Evolutionary conservation across 2,113 vertebrate genomes (phyloP), one percentile per base, ranked within the genome.

Genomic region (Leucosticte australis): DNA sequence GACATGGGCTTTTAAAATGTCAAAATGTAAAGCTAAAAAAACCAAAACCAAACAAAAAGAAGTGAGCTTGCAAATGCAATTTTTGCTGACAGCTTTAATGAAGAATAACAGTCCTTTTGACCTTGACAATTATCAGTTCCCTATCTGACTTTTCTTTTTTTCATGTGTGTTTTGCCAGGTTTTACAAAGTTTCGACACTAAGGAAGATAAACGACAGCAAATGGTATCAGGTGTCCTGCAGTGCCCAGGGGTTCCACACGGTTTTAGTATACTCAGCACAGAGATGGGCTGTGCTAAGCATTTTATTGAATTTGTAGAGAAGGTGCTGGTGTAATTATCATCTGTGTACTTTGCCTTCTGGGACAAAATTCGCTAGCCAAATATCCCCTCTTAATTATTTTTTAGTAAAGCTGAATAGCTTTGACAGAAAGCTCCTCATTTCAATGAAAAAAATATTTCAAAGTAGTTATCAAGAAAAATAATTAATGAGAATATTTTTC

Each of bases 121-220:
- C 76, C 91, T 83, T 84, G 69, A 89, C 19, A 92, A 90, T 73
- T 87, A 95, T 50, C 86, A 55, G 41, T 90, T 92, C 74, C 15
- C 31, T 88, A 83, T 79, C n/a, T 89, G 67, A 35, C 22, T 74
- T 84, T 90, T 92, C 9, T 52, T 67, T 39, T 30, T 5, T 27
- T 0, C 41, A 16, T 70, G 17, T 82, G 23, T 39, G 14, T 92
- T 96, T 96, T 69, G 33, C 69, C 24, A 76, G 89, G 30, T 96
- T 93, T 97, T 86, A 89, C 53, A 73, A 92, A 89, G 71, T 97
- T 95, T 92, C 37, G 2, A 94, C 76, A 83, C 16, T 95, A 83
- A 97, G 83, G 73, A 95, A 97, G 94, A 97, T 91, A 81, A 95
- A 97, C 46, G 59, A 74, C 78, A 93, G 52, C 65, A 65, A 94